phyloP scores from a whole-genome alignment of 2,797 vertebrate genomes.

The Malacoraja senta region DNA sequence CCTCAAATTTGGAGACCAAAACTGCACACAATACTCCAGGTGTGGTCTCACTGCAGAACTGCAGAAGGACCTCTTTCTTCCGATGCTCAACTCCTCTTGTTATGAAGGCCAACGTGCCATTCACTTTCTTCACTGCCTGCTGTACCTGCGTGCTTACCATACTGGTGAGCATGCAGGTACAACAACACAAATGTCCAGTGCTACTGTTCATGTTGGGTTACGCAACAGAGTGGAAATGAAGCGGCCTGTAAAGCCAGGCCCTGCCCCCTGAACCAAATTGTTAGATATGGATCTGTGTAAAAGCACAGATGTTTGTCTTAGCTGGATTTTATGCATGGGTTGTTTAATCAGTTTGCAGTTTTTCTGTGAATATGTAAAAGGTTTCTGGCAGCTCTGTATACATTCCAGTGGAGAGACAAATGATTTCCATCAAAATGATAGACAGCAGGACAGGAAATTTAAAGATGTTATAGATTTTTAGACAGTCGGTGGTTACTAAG shows the following conservation, averaged over 20 bases:
- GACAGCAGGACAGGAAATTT: not conserved
- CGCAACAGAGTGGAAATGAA: not conserved
- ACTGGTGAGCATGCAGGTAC: too few species aligned
- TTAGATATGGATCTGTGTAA: not conserved
- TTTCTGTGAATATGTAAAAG: not conserved
- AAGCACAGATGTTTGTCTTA: not conserved
- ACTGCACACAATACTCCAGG: too few species aligned
- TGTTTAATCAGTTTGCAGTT: not conserved
- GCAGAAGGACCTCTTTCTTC: too few species aligned
- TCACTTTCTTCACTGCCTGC: too few species aligned
- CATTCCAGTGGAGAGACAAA: not conserved
- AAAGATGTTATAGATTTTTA: not conserved
- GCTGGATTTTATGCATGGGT: not conserved
- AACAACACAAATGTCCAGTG: not conserved
- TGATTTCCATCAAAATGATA: conserved; percentile 14
- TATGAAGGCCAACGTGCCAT: too few species aligned
- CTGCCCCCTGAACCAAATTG: not conserved
- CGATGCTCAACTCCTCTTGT: too few species aligned
- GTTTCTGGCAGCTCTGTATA: too few species aligned
- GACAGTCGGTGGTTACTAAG: not conserved
- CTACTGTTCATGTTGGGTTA: not conserved
- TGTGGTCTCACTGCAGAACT: too few species aligned
- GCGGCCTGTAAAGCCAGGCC: not conserved
- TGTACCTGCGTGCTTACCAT: too few species aligned
- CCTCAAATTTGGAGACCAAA: too few species aligned